Evolutionary conservation across 2,797 vertebrate species (phyloP).

Genomic region (Fratercula arctica): DNA sequence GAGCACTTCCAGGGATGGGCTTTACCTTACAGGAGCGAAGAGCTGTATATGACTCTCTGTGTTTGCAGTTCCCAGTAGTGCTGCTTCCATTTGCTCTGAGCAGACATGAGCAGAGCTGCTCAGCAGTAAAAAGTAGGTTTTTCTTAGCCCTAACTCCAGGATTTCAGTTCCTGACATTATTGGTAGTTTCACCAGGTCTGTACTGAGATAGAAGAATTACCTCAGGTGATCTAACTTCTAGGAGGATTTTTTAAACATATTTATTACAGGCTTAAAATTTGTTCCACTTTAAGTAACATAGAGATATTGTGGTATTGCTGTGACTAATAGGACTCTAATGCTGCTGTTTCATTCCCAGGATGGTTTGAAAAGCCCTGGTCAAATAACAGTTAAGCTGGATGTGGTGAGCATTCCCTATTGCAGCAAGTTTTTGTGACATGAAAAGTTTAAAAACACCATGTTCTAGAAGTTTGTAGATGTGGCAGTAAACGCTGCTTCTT

Average conservation of each 20-base stretch:
- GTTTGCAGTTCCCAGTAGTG: background rate
- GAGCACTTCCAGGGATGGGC: background rate
- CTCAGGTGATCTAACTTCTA: background rate
- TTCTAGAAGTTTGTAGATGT: background rate
- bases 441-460: background rate
- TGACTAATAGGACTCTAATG: background rate
- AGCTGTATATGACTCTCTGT: background rate
- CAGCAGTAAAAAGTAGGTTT: background rate
- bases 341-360: background rate
- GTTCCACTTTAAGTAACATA: background rate
- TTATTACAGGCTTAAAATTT: background rate
- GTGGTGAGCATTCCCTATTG: background rate
- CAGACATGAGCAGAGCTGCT: background rate
- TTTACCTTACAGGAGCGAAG: background rate
- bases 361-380: background rate
- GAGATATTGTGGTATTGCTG: background rate
- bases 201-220: background rate
- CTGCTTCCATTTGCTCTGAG: background rate
- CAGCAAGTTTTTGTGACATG: background rate
- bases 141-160: background rate
- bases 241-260: background rate
- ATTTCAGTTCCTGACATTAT: background rate
- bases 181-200: background rate
- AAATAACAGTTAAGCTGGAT: background rate
- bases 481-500: background rate